Conservation (phyloP, 2,888 invertebrate species). For the Drosophila eohydei region DNA sequence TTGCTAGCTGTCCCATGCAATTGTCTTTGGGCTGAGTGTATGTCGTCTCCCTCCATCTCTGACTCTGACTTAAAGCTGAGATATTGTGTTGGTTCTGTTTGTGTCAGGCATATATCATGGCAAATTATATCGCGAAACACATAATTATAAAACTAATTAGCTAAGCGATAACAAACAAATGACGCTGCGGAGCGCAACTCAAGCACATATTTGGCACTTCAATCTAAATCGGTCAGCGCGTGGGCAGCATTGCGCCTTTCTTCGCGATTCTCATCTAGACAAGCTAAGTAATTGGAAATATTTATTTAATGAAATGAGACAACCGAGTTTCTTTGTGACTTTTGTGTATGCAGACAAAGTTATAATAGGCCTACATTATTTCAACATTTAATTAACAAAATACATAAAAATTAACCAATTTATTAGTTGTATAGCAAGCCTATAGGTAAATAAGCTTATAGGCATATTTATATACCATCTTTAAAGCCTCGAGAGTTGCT, state of each 20-base stretch:
- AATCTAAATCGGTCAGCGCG: constrained; percentile 7
- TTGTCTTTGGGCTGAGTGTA: constrained; percentile 43
- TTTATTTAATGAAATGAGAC: not conserved
- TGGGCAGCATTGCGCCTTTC: not conserved
- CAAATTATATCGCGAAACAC: constrained; percentile 53
- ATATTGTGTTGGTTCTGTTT: constrained; percentile 16
- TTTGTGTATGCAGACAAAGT: not conserved
- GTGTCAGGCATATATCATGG: constrained; percentile 61
- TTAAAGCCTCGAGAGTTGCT: no score
- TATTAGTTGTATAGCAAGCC: no score
- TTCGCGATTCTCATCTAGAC: not conserved
- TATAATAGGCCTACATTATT: not conserved
- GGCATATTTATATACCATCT: no score
- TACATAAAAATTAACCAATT: not conserved
- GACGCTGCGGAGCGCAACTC: constrained; percentile 10
- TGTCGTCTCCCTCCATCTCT: not conserved
- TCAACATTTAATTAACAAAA: not conserved
- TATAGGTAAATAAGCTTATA: no score
- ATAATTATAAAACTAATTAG: constrained; percentile 78
- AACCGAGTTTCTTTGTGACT: not conserved
- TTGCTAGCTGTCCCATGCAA: constrained; percentile 71
- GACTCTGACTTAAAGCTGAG: constrained; percentile 27
- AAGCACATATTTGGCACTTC: constrained; percentile 12
- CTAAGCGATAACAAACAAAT: constrained; percentile 65
- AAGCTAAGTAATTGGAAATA: not conserved